These are phyloP conservation scores for Halcyon leucocephala DNA, from an alignment of 2,797 vertebrate genomes.

Conservation along the genomic window DNA sequence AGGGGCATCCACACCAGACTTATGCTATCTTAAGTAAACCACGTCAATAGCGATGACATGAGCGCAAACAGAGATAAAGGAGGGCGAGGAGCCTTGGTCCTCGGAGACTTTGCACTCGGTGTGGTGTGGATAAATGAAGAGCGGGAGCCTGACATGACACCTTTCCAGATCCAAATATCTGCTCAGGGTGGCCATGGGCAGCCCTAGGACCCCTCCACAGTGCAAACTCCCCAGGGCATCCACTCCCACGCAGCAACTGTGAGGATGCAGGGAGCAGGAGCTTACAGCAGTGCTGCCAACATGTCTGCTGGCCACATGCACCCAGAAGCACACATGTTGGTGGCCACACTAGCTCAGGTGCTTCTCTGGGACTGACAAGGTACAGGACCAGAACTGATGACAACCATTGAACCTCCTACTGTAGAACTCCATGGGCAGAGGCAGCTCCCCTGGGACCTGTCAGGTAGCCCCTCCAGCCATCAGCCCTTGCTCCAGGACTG, in stretches of 20 bases:
- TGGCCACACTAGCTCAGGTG: neutral
- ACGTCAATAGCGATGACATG: neutral
- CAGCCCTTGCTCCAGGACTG: neutral
- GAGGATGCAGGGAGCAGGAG: neutral
- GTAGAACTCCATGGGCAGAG: neutral
- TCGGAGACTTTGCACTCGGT: neutral
- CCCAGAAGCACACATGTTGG: neutral
- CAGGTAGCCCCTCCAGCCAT: neutral
- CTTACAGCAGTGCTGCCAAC: neutral
- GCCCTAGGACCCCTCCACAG: neutral
- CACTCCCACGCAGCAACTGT: neutral
- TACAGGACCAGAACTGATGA: neutral
- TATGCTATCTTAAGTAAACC: constrained; percentile 32
- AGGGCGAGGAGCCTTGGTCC: neutral
- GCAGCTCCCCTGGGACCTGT: neutral
- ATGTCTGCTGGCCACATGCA: neutral
- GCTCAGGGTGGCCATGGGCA: fast-evolving
- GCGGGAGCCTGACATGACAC: neutral
- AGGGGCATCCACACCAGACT: neutral
- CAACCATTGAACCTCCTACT: neutral
- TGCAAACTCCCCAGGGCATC: neutral
- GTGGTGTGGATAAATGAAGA: neutral
- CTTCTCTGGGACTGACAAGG: neutral
- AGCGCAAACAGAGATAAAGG: constrained; percentile 10
- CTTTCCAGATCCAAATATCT: neutral